These are phyloP conservation scores for Propsilocerus akamusi DNA, from an alignment of 1,140 invertebrate genomes.

Conservation along the genomic window DNA sequence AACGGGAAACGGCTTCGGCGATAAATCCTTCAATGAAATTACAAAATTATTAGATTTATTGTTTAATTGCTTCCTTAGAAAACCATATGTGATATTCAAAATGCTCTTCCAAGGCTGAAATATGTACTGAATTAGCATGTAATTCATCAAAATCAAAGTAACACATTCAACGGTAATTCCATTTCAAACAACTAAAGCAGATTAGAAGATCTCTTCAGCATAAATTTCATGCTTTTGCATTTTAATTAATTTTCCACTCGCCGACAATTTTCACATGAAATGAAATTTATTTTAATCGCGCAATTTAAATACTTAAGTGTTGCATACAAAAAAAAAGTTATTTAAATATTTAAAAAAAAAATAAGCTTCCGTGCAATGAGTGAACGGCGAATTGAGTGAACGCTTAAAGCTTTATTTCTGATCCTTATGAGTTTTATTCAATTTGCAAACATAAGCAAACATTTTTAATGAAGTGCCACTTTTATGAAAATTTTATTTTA, in stretches of 20 bases:
- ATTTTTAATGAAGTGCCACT: constrained; percentile 5
- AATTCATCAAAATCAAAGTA: too few relatives aligned
- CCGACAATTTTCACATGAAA: neutral
- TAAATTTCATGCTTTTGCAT: constrained; percentile 4
- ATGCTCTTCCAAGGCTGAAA: too few relatives aligned
- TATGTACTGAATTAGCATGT: too few relatives aligned
- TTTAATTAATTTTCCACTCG: constrained; percentile 1
- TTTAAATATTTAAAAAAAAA: neutral
- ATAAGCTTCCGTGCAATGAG: too few relatives aligned
- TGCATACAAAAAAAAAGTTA: neutral
- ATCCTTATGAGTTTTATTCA: neutral
- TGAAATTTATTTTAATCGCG: neutral
- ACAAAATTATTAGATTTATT: constrained; percentile 1
- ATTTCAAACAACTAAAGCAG: neutral
- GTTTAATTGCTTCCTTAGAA: constrained; percentile 1
- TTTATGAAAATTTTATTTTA: constrained; percentile 8
- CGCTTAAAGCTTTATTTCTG: too few relatives aligned
- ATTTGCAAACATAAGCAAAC: neutral
- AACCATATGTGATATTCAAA: too few relatives aligned
- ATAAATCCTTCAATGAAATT: constrained; percentile 3
- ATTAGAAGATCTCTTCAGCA: neutral
- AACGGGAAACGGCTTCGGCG: neutral
- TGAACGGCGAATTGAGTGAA: too few relatives aligned
- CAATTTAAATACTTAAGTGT: neutral
- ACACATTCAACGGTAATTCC: too few relatives aligned